phyloP scores from a whole-genome alignment of 2,888 invertebrate species.

The Pterobdella sp. region DNA sequence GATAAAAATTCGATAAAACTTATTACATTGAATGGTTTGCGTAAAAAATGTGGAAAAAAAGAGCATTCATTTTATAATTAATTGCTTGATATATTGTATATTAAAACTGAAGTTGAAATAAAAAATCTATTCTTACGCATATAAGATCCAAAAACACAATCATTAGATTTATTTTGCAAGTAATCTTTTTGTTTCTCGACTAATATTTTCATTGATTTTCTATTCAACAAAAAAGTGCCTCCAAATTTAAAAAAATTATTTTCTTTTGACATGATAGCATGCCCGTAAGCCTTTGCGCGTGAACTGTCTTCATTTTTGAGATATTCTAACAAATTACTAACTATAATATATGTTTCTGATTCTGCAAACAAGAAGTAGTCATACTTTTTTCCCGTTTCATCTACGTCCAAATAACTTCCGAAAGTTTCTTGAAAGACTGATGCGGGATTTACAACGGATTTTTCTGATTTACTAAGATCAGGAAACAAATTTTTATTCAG shows the following conservation, averaged over 20 bases:
- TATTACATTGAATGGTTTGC: too few species aligned
- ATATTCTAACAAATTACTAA: not conserved
- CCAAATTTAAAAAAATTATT: not conserved
- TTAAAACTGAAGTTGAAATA: too few species aligned
- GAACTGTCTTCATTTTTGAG: not conserved
- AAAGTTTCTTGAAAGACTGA: too few species aligned
- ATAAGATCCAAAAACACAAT: too few species aligned
- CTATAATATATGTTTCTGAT: not conserved
- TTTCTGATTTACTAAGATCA: too few species aligned
- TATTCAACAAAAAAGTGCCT: not conserved
- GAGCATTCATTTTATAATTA: not conserved
- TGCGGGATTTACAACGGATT: too few species aligned
- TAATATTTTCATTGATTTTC: not conserved
- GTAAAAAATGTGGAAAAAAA: not conserved
- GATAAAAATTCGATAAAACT: too few species aligned
- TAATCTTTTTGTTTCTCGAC: not conserved
- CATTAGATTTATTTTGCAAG: too few species aligned
- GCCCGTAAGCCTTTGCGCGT: not conserved
- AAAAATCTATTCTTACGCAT: too few species aligned
- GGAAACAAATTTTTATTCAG: not conserved
- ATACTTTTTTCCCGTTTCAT: too few species aligned
- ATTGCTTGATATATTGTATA: not conserved
- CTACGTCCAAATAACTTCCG: too few species aligned
- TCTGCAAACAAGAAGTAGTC: not conserved
- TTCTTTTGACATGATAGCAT: not conserved